Evolutionary conservation across 2,888 invertebrate species (phyloP), one percentile per base, ranked within the genome.

Genomic region (Nomada fabriciana): DNA sequence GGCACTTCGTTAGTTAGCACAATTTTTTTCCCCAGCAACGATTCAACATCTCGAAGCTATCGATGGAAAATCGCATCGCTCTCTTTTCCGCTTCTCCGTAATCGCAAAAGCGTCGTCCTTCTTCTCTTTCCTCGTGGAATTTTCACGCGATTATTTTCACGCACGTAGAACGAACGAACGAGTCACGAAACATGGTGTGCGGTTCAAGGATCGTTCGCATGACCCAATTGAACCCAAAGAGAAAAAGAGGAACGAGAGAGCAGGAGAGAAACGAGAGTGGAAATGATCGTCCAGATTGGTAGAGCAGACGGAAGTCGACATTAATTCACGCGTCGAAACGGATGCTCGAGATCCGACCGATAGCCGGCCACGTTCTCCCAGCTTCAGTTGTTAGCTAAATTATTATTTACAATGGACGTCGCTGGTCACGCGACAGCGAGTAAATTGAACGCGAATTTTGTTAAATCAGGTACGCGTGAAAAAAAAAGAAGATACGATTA

Each of bases 241-340:
- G 76, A 71, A 67, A 36, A 65, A 69, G 53, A 67, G 79, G 47
- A 15, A 78, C 63, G 77, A 82, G 76, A 71, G 76, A 77, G 64
- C 25, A 36, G 76, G 78, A 69, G 76, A 81, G 86, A 83, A 78
- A 76, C 72, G 68, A 50, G 79, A 83, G 64, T 82, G 88, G 86
- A 88, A 82, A 85, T 82, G 47, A 76, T 82, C 82, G 82, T 73
- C 71, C 74, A 25, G 75, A 83, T 78, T 78, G 74, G 75, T 79
- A 76, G 59, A 59, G 78, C 82, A 65, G 74, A 78, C 86, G 88
- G 88, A 88, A 88, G 82, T 76, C 52, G 71, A 61, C 57, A 50
- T 65, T 69, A 59, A 65, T 78, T 67, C 53, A 47, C 75, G 63
- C 59, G 69, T 80, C 50, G 42, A 80, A 63, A 79, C 82, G 85